Evolutionary conservation across 2,113 vertebrate genomes (phyloP), one percentile per base, ranked within the genome.

Genomic region (Acrocephalus kingi): DNA sequence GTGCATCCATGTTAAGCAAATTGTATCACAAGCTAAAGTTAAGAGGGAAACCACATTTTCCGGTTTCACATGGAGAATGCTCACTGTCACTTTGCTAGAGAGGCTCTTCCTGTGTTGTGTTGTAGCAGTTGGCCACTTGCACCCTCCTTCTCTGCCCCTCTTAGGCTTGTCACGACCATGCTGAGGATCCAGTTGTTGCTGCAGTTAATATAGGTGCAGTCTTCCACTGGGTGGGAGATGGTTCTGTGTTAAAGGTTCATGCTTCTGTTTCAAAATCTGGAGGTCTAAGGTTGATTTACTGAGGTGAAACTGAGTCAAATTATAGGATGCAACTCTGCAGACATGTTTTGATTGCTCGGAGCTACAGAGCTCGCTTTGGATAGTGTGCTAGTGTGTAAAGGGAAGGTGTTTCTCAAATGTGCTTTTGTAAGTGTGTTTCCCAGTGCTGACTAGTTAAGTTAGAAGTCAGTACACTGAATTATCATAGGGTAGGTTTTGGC

Each of bases 51-150:
- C 0, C 1, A 2, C 27, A 12, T 61, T 90, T 88, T 80, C 25
- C 15, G 35, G 18, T 5, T 73, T 76, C 10, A 4, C 0, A 0
- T 9, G 66, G 39, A 52, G 24, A 23, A 48, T 2, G 3, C 77
- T 55, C 0, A 2, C 21, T 69, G 17, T 66, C 9, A 1, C 9
- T 71, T 55, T 49, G n/a, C 61, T 11, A 16, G 19, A 49, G 22
- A 4, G 0, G 21, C 61, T 73, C 24, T 52, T 87, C 28, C 23
- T 1, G 0, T 45, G 49, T 48, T 39, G 19, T 30, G 4, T 58
- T 52, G 24, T 55, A 83, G 49, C 17, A 14, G 6, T 43, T 63
- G 39, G 30, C 18, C 31, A 24, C 52, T 28, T 45, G 51, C 2
- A 3, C 12, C 15, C 6, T 78, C 33, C 22, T 46, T 55, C 20